These are phyloP conservation scores for Acipenser oxyrinchus DNA, from an alignment of 2,797 vertebrate genomes.

Conservation along the genomic window DNA sequence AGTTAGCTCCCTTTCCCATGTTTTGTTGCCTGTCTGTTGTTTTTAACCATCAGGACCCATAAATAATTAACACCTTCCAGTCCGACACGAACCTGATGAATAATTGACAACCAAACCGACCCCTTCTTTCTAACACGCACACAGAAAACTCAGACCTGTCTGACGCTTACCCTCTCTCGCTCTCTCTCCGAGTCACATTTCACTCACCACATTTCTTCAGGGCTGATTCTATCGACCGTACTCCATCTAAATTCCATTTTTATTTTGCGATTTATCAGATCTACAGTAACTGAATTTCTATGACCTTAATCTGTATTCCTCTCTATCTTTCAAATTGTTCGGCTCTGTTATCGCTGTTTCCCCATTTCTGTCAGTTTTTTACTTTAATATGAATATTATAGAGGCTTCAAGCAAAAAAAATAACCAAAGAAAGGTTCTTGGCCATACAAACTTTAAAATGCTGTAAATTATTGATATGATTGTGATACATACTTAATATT, in stretches of 20 bases:
- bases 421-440: too few species aligned
- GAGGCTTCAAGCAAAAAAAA: slow-evolving; percentile 12
- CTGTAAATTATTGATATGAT: slow-evolving; percentile 19
- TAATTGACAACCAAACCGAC: slow-evolving; percentile 53
- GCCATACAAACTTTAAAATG: slow-evolving; percentile 9
- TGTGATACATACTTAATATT: slow-evolving; percentile 20
- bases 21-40: slow-evolving; percentile 31
- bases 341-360: slow-evolving; percentile 22
- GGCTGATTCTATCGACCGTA: slow-evolving; percentile 26
- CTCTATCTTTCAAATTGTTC: slow-evolving; percentile 27
- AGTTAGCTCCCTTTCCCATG: slow-evolving; percentile 35
- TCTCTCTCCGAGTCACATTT: slow-evolving; percentile 18
- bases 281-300: slow-evolving; percentile 18
- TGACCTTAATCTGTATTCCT: slow-evolving; percentile 25
- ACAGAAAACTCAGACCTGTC: slow-evolving; percentile 33
- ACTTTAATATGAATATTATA: slow-evolving; percentile 25
- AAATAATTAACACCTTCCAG: slow-evolving; percentile 44
- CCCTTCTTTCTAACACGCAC: slow-evolving; percentile 44
- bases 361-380: slow-evolving; percentile 16
- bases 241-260: slow-evolving; percentile 33
- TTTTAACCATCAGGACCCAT: slow-evolving; percentile 44
- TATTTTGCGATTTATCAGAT: slow-evolving; percentile 33
- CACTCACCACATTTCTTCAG: slow-evolving; percentile 11
- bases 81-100: slow-evolving; percentile 42
- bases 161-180: slow-evolving; percentile 20